These are phyloP conservation scores for Heteromyza rotundicornis DNA, from an alignment of 2,888 invertebrate genomes.

Conservation along the genomic window DNA sequence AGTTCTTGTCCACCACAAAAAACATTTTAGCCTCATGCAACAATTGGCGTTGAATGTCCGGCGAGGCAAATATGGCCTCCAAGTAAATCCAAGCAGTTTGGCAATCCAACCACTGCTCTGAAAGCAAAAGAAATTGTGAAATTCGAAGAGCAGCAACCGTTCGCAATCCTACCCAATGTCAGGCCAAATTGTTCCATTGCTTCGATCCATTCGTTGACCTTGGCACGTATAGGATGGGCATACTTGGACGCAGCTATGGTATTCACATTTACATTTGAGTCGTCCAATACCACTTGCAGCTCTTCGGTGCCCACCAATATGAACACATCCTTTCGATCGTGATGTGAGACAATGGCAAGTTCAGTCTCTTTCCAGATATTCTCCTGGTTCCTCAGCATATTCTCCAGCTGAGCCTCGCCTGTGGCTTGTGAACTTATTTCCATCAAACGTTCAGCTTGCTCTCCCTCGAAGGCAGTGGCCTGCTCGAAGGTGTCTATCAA, in stretches of 20 bases:
- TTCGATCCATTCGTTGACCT: conserved; percentile 83
- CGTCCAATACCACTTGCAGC: conserved; percentile 80
- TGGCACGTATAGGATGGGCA: conserved; percentile 81
- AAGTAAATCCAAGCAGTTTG: conserved; percentile 94
- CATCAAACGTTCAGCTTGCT: conserved; percentile 72
- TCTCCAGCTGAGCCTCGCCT: conserved; percentile 84
- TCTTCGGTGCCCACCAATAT: conserved; percentile 87
- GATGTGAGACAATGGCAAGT: conserved; percentile 77
- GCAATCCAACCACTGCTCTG: conserved; percentile 87
- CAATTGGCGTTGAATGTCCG: conserved; percentile 91
- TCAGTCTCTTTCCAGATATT: conserved; percentile 83
- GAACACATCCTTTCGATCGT: conserved; percentile 82
- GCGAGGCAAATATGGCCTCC: conserved; percentile 93
- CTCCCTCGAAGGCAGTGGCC: conserved; percentile 74
- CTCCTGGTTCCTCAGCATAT: conserved; percentile 82
- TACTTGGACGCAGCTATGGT: conserved; percentile 87
- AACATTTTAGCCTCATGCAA: conserved; percentile 90
- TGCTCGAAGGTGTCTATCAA: conserved; percentile 74
- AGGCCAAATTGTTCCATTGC: conserved; percentile 77
- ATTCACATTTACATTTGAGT: conserved; percentile 83
- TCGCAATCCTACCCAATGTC: conserved; percentile 71
- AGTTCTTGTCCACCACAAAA: conserved; percentile 84
- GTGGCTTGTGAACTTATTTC: conserved; percentile 88
- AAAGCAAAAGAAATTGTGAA: not conserved
- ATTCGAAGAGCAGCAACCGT: not conserved